Percentiles rank a stretch among this genome's conserved stretches.
phyloP scores from a whole-genome alignment of 2,113 vertebrate species.

The Willisornis vidua region DNA sequence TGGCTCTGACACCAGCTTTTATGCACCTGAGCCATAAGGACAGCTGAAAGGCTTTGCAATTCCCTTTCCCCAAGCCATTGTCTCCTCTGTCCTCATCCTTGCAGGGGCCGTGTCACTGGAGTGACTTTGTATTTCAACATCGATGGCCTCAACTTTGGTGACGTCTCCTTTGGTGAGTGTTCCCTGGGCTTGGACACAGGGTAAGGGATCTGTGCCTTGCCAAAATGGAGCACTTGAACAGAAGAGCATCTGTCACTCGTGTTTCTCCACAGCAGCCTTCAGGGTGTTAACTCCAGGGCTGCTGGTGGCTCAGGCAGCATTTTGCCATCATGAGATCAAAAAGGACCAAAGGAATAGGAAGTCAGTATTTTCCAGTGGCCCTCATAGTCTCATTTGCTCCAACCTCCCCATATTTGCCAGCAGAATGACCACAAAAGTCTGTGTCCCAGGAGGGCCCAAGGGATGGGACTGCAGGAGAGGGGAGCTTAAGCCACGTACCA shows the following conservation, averaged over 20 bases:
- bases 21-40: fast-evolving
- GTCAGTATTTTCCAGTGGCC: neutral
- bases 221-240: fast-evolving
- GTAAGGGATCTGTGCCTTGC: fast-evolving
- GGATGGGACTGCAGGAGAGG: neutral
- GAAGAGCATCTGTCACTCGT: neutral
- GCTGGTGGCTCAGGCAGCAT: neutral
- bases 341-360: neutral
- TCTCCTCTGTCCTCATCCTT: neutral
- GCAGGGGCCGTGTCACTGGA: slow-evolving; percentile 84
- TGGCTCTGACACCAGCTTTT: neutral
- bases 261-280: neutral
- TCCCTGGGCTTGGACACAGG: neutral
- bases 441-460: neutral
- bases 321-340: neutral
- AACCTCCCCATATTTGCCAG: neutral
- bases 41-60: neutral
- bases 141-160: slow-evolving; percentile 80
- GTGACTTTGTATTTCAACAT: slow-evolving; percentile 84
- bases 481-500: neutral
- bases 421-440: neutral
- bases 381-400: neutral
- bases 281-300: neutral
- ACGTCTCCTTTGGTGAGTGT: slow-evolving; percentile 87
- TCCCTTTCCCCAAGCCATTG: neutral